Base-by-base conservation (phyloP, 37 sponge, comb jelly and placozoan species). In the Halichondria panicea region DNA sequence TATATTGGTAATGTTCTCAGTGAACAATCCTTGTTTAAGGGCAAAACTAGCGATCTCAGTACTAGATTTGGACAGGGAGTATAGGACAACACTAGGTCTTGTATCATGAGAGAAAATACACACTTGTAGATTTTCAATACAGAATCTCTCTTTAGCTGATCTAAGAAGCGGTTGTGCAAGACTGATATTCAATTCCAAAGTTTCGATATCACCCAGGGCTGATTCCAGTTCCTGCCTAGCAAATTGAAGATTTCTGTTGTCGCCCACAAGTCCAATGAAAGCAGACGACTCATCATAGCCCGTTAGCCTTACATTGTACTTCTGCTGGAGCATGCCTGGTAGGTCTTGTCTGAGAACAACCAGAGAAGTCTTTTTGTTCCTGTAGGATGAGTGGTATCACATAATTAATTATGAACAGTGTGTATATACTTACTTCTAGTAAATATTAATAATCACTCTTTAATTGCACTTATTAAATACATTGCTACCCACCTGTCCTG, bases 341-440 rank as follows among this genome's bases (percentile, higher is more conserved):
- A 83, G 62, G 22, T 40, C 30, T 28, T 70, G 84, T 19, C 60
- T 19, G 36, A 83, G 34, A 15, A 70, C 13, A 31, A 67, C 41
- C 28, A 83, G 61, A 4, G 76, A 62, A 28, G 18, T 54, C 41
- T 68, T 66, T 53, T 74, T 48, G 11, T 31, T 12, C 62, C 84
- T 83, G 56, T 7, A 6, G 9, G 25, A 7, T 3, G n/a, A n/a
- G n/a, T n/a, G n/a, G n/a, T n/a, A n/a, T n/a, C n/a, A n/a, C n/a
- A n/a, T n/a, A n/a, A n/a, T n/a, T n/a, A n/a, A n/a, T n/a, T n/a
- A n/a, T n/a, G n/a, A n/a, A n/a, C n/a, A n/a, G n/a, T n/a, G n/a
- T n/a, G n/a, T n/a, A n/a, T n/a, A n/a, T n/a, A n/a, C n/a, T n/a
- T n/a, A n/a, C n/a, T n/a, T n/a, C n/a, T n/a, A n/a, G n/a, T n/a